These are phyloP conservation scores for Oostethus manadensis DNA, from an alignment of 2,113 vertebrate genomes.

Conservation along the genomic window DNA sequence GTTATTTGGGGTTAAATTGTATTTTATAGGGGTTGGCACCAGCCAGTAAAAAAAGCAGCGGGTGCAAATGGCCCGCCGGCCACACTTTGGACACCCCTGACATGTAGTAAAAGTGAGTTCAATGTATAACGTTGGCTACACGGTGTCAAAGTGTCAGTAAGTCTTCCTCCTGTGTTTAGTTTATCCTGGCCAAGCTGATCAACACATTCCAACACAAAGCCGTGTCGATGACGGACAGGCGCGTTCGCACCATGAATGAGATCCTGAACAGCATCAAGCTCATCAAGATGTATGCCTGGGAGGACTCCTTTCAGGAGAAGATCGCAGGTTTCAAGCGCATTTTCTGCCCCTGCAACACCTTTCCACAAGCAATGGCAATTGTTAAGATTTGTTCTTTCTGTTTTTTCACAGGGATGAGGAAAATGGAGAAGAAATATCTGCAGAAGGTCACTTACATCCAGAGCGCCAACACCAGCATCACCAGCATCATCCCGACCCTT, in stretches of 20 bases:
- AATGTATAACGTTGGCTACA: too few relatives aligned
- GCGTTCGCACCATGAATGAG: conserved; percentile 77
- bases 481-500: conserved; percentile 59
- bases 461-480: conserved; percentile 58
- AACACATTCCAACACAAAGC: conserved; percentile 59
- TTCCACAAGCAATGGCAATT: too few relatives aligned
- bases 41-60: too few relatives aligned
- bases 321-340: too few relatives aligned
- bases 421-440: conserved; percentile 64
- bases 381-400: too few relatives aligned
- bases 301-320: conserved; percentile 72
- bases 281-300: conserved; percentile 81
- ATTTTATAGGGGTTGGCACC: too few relatives aligned
- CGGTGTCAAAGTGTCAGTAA: too few relatives aligned
- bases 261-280: conserved; percentile 79
- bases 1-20: too few relatives aligned
- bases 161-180: conserved; percentile 50
- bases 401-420: conserved; percentile 65
- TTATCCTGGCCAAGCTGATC: conserved; percentile 66
- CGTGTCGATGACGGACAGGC: conserved; percentile 65
- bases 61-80: too few relatives aligned
- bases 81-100: too few relatives aligned
- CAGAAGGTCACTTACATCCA: conserved; percentile 69
- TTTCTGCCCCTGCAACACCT: too few relatives aligned
- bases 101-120: too few relatives aligned